Percentiles rank a stretch among this genome's conserved stretches.
phyloP scores from a whole-genome alignment of 35 echinoderm and acorn worm genomes.

The Apostichopus californicus region DNA sequence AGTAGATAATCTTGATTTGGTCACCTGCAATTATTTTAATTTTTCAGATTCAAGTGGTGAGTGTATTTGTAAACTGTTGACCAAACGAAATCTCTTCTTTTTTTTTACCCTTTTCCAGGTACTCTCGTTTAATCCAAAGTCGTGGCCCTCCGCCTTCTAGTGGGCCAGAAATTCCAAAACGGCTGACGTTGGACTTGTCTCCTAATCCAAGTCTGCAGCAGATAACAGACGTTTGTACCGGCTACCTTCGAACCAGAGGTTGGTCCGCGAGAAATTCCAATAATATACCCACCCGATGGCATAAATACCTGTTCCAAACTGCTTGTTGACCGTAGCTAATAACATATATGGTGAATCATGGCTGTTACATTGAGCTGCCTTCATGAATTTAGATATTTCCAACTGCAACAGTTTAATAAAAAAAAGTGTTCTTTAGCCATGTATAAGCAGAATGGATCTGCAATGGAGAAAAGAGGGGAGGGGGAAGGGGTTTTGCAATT shows the following conservation, averaged over 20 bases:
- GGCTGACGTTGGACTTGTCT: not conserved
- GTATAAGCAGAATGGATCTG: too few relatives aligned
- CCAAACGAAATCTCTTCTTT: not conserved
- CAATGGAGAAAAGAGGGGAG: too few relatives aligned
- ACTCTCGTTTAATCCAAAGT: not conserved
- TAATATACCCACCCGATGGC: not conserved
- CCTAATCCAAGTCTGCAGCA: slow-evolving; percentile 65
- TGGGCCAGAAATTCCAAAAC: not conserved
- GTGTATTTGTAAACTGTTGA: not conserved
- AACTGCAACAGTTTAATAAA: not conserved
- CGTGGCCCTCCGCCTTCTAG: not conserved
- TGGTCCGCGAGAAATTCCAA: not conserved
- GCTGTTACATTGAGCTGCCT: too few relatives aligned
- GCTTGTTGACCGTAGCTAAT: not conserved
- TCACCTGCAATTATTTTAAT: too few relatives aligned
- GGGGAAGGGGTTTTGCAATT: too few relatives aligned
- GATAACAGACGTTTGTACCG: slow-evolving; percentile 59
- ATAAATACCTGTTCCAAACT: not conserved
- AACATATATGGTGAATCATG: too few relatives aligned
- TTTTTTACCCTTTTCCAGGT: not conserved
- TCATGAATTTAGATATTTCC: too few relatives aligned
- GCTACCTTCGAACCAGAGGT: slow-evolving; percentile 60
- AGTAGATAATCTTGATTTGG: too few relatives aligned
- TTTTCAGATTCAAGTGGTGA: too few relatives aligned
- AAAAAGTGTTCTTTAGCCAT: not conserved